Evolutionary conservation across 2,113 vertebrate species (phyloP).

Genomic region (Silurus glanis): DNA sequence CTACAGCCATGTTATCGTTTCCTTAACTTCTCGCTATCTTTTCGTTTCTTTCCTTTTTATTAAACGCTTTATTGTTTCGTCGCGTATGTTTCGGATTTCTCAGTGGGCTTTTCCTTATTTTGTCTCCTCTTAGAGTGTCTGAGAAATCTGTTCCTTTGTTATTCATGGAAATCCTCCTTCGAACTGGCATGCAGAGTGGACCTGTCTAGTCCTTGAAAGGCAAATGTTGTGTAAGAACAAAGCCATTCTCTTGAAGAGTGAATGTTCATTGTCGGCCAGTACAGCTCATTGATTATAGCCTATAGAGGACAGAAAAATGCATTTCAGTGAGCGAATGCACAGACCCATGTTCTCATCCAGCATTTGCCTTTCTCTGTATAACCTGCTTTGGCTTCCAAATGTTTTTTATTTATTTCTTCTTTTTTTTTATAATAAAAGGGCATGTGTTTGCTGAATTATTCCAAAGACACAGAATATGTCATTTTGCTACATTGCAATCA

Average conservation of each 20-base stretch:
- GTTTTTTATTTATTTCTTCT: conserved; percentile 19
- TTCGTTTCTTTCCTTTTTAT: conserved; percentile 3
- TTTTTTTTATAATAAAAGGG: neutral
- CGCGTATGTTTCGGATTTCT: conserved; percentile 54
- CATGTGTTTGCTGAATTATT: conserved; percentile 15
- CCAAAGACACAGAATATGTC: conserved; percentile 3
- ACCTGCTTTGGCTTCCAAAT: conserved; percentile 59
- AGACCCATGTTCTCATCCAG: conserved; percentile 41
- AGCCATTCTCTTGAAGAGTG: neutral
- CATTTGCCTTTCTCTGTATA: conserved; percentile 51
- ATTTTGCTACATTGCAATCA: conserved; percentile 10
- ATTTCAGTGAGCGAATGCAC: conserved; percentile 13
- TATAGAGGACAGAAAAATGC: conserved; percentile 32
- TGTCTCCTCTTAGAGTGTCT: conserved; percentile 47
- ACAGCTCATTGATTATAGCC: conserved; percentile 24
- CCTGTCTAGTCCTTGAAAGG: conserved; percentile 47
- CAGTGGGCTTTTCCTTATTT: conserved; percentile 45
- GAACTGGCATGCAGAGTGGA: conserved; percentile 53
- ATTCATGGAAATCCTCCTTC: conserved; percentile 43
- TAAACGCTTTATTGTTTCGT: conserved; percentile 42
- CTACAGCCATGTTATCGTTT: conserved; percentile 50
- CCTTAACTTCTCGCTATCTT: conserved; percentile 47
- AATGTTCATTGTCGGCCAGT: neutral
- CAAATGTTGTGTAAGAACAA: conserved; percentile 51
- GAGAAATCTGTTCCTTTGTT: conserved; percentile 56